A percentile compares a stretch with the other conserved stretches of the same genome.
Evolutionary conservation across 2,888 invertebrate genomes (phyloP).

Genomic region (Scaptomyza caliginosa): DNA sequence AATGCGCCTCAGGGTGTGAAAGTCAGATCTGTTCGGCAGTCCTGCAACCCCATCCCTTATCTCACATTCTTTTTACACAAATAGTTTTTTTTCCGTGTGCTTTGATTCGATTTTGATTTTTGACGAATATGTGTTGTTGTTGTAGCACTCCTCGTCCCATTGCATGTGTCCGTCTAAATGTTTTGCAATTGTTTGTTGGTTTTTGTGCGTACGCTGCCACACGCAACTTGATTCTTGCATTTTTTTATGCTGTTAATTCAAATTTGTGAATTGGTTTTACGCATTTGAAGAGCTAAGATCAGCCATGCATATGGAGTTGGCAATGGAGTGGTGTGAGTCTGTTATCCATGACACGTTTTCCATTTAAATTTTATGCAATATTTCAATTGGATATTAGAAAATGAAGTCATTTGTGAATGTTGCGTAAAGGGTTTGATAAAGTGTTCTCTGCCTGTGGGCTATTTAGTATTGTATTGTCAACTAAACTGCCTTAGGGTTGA

Average conservation of each 20-base stretch:
- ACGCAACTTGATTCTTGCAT: conserved; percentile 45
- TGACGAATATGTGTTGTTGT: conserved; percentile 68
- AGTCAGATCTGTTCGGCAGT: conserved; percentile 64
- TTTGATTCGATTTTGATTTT: conserved; percentile 77
- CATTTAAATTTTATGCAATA: conserved; percentile 63
- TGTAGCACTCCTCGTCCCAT: conserved; percentile 34
- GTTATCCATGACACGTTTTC: conserved; percentile 60
- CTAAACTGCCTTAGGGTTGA: conserved; percentile 34
- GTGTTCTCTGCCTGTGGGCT: conserved; percentile 21
- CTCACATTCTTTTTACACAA: conserved; percentile 18
- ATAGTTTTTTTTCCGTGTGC: conserved; percentile 37
- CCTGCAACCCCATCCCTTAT: neutral
- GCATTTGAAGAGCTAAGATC: conserved; percentile 30
- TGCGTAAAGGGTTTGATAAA: conserved; percentile 44
- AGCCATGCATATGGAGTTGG: conserved; percentile 26
- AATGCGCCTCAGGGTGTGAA: conserved; percentile 82
- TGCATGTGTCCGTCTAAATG: conserved; percentile 70
- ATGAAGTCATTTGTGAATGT: conserved; percentile 68
- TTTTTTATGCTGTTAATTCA: conserved; percentile 10
- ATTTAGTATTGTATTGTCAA: conserved; percentile 16
- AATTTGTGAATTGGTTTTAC: conserved; percentile 29
- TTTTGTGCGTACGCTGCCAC: conserved; percentile 65
- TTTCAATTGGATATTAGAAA: conserved; percentile 69
- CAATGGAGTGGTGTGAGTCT: conserved; percentile 2
- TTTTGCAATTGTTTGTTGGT: conserved; percentile 75